Evolutionary conservation across 2,113 vertebrate genomes (phyloP), one percentile per base, ranked within the genome.

Genomic region (Atrichornis clamosus): DNA sequence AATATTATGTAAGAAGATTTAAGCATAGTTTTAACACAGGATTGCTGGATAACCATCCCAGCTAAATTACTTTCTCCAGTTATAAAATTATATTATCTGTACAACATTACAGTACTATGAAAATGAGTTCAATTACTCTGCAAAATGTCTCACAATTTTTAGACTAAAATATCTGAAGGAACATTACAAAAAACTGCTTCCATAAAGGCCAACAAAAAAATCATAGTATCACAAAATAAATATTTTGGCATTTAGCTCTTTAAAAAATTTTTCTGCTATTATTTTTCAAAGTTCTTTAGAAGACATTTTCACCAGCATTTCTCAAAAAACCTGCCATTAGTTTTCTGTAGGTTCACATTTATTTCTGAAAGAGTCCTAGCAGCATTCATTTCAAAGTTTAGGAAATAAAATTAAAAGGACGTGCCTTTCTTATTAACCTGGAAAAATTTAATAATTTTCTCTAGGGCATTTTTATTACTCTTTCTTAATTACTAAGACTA

Each of bases 371-470:
- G 50, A 64, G 52, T 37, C 70, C 32, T 77, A 67, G 13, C 5
- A 78, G 13, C 13, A 64, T 39, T 84, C 10, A 46, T 89, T 67
- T 60, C 21, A 26, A 55, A n/a, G 32, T 37, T 58, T 70, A 70
- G 67, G 17, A 92, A 65, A 84, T 32, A 33, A 89, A 88, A 89
- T 89, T 69, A 28, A 60, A 89, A 81, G 16, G 30, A 22, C 27
- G 30, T 72, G 32, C 3, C 44, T 58, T 91, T 90, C 56, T 79
- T 82, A 82, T 65, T 82, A 91, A 56, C 14, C 23, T 73, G 67
- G 28, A 79, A 84, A 60, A 92, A 95, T 82, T 49, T 60, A 79
- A 75, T 13, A 64, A 44, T 75, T 92, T 95, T 84, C 69, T 89
- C 28, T 65, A 75, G 19, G 41, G 11, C 60, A n/a, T 73, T 87